phyloP scores from a whole-genome alignment of 64 coral and sea anemone species.

The Montipora cactus region DNA sequence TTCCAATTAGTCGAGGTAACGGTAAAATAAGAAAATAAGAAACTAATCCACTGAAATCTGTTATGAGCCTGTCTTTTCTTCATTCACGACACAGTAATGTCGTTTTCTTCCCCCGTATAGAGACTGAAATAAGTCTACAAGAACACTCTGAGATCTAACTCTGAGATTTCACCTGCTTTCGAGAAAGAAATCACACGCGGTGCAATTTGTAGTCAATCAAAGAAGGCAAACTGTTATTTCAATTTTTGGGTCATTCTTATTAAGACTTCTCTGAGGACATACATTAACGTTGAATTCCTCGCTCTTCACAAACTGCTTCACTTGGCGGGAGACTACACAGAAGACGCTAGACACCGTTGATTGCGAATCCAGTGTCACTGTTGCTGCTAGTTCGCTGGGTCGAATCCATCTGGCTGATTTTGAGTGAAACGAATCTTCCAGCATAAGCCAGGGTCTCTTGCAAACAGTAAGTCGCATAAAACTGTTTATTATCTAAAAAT shows the following conservation, averaged over 20 bases:
- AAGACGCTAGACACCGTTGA: not conserved
- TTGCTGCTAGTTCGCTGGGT: not conserved
- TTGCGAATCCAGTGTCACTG: not conserved
- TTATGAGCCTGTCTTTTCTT: not conserved
- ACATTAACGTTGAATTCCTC: constrained; percentile 6
- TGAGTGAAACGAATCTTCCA: not conserved
- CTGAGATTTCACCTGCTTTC: constrained; percentile 21
- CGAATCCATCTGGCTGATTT: not conserved
- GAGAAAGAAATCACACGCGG: not conserved
- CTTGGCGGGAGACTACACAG: not conserved
- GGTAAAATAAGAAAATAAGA: not conserved
- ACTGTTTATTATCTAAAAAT: not conserved
- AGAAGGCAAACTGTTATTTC: constrained; percentile 20
- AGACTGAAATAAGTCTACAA: not conserved
- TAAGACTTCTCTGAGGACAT: constrained; percentile 13
- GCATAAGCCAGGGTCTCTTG: not conserved
- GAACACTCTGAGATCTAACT: not conserved
- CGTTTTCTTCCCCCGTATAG: too few species aligned
- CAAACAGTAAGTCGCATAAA: not conserved
- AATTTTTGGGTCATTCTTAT: constrained; percentile 22
- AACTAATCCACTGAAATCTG: not conserved
- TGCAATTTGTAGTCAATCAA: not conserved
- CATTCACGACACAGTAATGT: not conserved
- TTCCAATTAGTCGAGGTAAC: not conserved
- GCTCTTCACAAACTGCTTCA: not conserved